Percentiles rank a stretch among this genome's conserved stretches.
Conservation (phyloP, 1,140 invertebrate genomes). For the Rhyacophila brunnea region DNA sequence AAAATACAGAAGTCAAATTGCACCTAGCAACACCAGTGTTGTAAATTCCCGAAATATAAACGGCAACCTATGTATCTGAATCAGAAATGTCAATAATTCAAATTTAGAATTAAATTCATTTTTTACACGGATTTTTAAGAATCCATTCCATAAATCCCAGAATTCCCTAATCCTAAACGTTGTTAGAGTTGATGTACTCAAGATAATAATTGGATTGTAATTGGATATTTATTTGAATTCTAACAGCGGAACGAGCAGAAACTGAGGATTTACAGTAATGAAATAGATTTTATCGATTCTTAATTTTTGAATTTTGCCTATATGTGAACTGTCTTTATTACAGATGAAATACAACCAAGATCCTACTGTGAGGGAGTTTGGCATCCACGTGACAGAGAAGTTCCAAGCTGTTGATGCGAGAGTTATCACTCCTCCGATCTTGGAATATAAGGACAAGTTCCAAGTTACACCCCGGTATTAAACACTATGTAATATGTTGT, state of each 20-base stretch:
- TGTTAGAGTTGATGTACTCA: no score
- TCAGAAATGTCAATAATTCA: no score
- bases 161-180: no score
- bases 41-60: no score
- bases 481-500: not conserved
- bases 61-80: no score
- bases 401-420: slow-evolving; percentile 60
- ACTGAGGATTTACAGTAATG: not conserved
- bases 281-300: not conserved
- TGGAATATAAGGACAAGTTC: slow-evolving; percentile 47
- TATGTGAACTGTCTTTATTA: not conserved
- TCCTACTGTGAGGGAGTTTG: slow-evolving; percentile 58
- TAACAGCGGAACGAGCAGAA: not conserved
- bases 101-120: no score
- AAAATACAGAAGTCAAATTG: no score
- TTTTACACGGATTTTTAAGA: no score
- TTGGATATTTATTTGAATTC: not conserved
- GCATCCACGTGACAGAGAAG: slow-evolving; percentile 51
- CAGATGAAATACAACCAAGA: slow-evolving; percentile 50
- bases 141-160: no score
- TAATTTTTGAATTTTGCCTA: not conserved
- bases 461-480: slow-evolving; percentile 6
- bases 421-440: slow-evolving; percentile 54
- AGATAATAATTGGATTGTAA: not conserved
- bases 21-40: no score